Base-by-base conservation (phyloP, 2,888 invertebrate species). In the Lepidocyrtinus sp. region DNA sequence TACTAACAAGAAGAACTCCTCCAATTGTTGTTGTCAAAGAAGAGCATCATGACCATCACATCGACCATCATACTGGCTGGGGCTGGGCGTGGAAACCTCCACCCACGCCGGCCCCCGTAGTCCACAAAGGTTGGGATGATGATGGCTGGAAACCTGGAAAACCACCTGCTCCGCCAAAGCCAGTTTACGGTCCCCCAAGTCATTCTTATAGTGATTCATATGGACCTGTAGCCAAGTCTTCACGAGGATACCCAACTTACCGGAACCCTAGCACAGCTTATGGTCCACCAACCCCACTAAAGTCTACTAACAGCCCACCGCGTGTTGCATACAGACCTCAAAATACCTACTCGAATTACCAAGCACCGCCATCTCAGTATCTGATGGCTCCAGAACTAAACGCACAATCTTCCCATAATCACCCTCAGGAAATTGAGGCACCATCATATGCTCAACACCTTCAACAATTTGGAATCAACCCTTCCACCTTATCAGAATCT, bases 401-500 rank as follows among this genome's bases (percentile, higher is more conserved):
- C 22, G 22, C 36, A 36, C 63, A 15, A 25, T 12, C 68, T 69
- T 55, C 55, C 0, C 7, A 50, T 17, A n/a, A n/a, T n/a, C n/a
- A n/a, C n/a, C n/a, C n/a, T n/a, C n/a, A n/a, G n/a, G 63, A 26
- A 50, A 55, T 65, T 17, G 74, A 64, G 7, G n/a, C 19, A 0
- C 74, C 74, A 21, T 65, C 74, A 2, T 74, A 74, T 21, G 65
- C 64, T 12, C 50, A 74, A 19, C 65, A 36, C 19, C 65, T 74
- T 0, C 25, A 65, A 21, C 55, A 74, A 21, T 24, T 74, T 15
- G 74, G 74, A 0, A 74, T 74, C 9, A 55, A 65, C 59, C 63
- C 63, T 0, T 9, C 45, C 0, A 50, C 24, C n/a, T 21, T 73
- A 25, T n/a, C n/a, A n/a, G n/a, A n/a, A n/a, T 24, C 45, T 2